Evolutionary conservation across 2,113 vertebrate species (phyloP).

Genomic region (Caloenas nicobarica): DNA sequence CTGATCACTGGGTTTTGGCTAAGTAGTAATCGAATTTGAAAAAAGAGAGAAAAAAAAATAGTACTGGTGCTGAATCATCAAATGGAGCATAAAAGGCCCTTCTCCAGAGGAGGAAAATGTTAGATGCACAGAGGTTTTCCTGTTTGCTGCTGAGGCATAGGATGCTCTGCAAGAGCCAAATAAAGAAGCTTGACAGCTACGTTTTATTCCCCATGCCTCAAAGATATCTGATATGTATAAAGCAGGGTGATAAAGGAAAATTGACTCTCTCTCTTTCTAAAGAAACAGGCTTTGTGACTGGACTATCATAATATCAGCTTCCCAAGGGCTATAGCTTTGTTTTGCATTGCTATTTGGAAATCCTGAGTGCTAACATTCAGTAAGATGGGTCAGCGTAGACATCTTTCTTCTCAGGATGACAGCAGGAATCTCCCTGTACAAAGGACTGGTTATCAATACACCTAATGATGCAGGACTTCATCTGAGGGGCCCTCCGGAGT

Average conservation of each 20-base stretch:
- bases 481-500: neutral
- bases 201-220: neutral
- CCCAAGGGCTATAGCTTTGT: neutral
- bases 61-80: neutral
- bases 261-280: neutral
- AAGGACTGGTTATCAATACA: neutral
- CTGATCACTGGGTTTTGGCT: neutral
- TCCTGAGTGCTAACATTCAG: neutral
- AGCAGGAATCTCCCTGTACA: neutral
- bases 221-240: neutral
- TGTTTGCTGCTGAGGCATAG: neutral
- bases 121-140: neutral
- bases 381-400: neutral
- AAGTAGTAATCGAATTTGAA: neutral
- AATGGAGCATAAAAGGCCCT: neutral
- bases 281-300: neutral
- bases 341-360: neutral
- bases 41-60: neutral
- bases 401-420: neutral
- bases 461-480: neutral
- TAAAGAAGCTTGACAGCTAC: neutral
- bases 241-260: neutral
- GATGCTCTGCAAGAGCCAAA: neutral
- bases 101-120: neutral
- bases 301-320: neutral